phyloP scores from a whole-genome alignment of 1,140 invertebrate genomes.

The Eriosoma lanigerum region DNA sequence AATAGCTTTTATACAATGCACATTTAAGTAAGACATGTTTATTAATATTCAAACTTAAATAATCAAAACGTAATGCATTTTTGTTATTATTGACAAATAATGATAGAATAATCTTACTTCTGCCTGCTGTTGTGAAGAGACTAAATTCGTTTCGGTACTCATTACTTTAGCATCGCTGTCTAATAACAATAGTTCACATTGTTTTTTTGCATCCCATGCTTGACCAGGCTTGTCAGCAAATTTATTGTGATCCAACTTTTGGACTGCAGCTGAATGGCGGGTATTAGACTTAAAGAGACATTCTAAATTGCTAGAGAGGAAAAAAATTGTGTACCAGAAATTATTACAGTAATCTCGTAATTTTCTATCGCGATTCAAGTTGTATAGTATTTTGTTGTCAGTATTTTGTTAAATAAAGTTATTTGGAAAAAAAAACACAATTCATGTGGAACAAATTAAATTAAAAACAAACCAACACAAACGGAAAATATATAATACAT shows the following conservation, averaged over 20 bases:
- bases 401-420: no score
- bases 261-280: neutral
- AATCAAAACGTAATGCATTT: no score
- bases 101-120: slow-evolving; percentile 14
- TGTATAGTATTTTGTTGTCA: no score
- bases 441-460: no score
- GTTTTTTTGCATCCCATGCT: slow-evolving; percentile 68
- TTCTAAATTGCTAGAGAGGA: slow-evolving; percentile 7
- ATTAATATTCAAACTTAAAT: no score
- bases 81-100: neutral
- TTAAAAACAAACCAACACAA: no score
- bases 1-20: no score
- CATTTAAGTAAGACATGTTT: no score
- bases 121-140: neutral
- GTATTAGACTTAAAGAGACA: slow-evolving; percentile 25
- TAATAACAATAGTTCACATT: slow-evolving; percentile 69
- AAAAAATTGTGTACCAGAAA: neutral
- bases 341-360: no score
- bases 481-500: no score
- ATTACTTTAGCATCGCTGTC: slow-evolving; percentile 63
- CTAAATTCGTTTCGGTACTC: slow-evolving; percentile 36
- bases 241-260: slow-evolving; percentile 61
- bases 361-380: no score
- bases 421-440: no score
- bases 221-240: slow-evolving; percentile 68